These are phyloP conservation scores for Lophotis ruficrista DNA, from an alignment of 2,113 vertebrate species.

Conservation along the genomic window DNA sequence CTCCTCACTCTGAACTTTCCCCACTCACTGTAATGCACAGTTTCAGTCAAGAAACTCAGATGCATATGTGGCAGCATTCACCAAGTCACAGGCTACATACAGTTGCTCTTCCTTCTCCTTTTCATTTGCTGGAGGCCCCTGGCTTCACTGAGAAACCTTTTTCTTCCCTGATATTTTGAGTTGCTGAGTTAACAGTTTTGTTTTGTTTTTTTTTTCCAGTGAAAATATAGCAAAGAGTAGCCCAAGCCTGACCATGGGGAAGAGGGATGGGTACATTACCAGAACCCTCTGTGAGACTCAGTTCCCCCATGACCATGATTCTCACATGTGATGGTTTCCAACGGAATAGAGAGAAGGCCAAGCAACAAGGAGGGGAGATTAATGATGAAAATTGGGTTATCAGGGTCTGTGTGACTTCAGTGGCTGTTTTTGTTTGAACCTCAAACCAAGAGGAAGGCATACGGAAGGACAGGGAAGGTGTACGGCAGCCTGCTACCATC, in stretches of 20 bases:
- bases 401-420: neutral
- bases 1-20: neutral
- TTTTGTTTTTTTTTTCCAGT: neutral
- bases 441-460: neutral
- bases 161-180: constrained; percentile 24
- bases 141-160: neutral
- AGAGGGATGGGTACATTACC: neutral
- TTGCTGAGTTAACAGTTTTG: constrained; percentile 5
- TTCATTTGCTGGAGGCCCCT: neutral
- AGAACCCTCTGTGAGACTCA: neutral
- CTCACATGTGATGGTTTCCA: neutral
- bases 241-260: neutral
- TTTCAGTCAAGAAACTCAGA: neutral
- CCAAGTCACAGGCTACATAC: neutral
- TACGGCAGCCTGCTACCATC: neutral
- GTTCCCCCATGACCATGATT: neutral
- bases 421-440: neutral
- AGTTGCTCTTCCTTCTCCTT: constrained; percentile 53
- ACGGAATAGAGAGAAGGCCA: neutral
- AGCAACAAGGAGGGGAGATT: neutral
- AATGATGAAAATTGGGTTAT: neutral
- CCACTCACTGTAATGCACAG: neutral
- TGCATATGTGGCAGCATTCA: neutral
- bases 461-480: neutral
- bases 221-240: neutral